Evolutionary conservation across 2,113 vertebrate species (phyloP), one percentile per base, ranked within the genome.

Genomic region (Carassius carassius): DNA sequence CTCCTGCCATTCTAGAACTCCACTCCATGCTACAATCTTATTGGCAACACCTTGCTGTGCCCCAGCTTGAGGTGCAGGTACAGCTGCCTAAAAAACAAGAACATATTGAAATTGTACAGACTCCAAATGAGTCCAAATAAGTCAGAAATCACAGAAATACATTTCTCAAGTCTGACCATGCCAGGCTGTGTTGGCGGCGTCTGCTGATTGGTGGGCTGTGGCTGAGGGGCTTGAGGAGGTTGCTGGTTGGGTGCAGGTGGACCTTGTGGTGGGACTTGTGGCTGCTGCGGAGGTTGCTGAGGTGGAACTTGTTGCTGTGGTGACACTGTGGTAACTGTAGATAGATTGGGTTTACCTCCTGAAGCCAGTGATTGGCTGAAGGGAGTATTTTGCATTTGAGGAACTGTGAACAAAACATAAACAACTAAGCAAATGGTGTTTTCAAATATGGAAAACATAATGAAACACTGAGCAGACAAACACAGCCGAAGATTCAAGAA

Each of bases 1-100:
- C 97, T 98, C 97, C 80, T 97, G 97, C 97, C 97, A 98, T 89
- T 98, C 97, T 0, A 98, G 94, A 19, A 97, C 96, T 0, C 97
- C 97, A 0, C 94, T 97, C 97, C 97, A 98, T 0, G 96, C 97
- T 74, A 97, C 92, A 17, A 97, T 92, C 87, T 97, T 98, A 86
- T 96, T 97, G 85, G 96, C 92, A 29, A 96, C 94, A 0, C 94
- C 93, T 89, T 95, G 96, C 80, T 92, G 95, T 83, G 89, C 8
- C 86, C 85, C 80, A 87, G 84, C 77, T 84, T 89, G 89, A 84
- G 84, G 90, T 90, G 2, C 90, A 89, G 89, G 91, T 81, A 81
- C 94, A 87, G 2, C 90, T 81, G 69, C 84, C 93, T 92, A 90
- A 21, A 82, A 76, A 69, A 70, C 5, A 78, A 37, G 49, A 47